phyloP scores from a whole-genome alignment of 2,797 vertebrate genomes.

The Sphenopsis melanotis region DNA sequence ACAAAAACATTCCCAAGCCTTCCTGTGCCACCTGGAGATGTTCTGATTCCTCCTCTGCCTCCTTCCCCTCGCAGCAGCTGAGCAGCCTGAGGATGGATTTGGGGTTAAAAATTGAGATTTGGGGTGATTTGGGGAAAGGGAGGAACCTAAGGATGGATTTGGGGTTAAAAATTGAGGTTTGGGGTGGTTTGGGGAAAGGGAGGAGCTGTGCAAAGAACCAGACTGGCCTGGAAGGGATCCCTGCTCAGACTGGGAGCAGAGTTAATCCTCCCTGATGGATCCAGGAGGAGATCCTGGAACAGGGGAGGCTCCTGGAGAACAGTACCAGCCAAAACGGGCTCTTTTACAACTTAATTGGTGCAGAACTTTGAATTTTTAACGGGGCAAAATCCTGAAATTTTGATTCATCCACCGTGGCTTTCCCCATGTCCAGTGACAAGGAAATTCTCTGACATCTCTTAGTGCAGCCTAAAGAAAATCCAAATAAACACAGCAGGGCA shows the following conservation, averaged over 20 bases:
- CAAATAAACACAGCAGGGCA: neutral
- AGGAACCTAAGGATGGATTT: neutral
- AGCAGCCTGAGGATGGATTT: neutral
- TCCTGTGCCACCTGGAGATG: neutral
- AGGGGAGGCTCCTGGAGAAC: neutral
- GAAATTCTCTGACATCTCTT: too few species aligned
- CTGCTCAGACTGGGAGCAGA: neutral
- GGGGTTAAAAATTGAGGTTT: neutral
- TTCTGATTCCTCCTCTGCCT: neutral
- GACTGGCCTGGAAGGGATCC: neutral
- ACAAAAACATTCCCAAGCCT: neutral
- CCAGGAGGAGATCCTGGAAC: neutral
- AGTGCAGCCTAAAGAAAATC: neutral
- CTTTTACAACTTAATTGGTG: rapidly evolving
- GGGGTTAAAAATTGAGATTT: too few species aligned
- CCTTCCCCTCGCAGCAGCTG: neutral
- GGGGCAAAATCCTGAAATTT: neutral
- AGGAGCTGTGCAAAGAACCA: neutral
- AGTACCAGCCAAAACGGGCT: rapidly evolving
- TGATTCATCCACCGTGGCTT: rapidly evolving
- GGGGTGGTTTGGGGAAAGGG: neutral
- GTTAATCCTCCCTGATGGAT: neutral
- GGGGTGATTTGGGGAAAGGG: too few species aligned
- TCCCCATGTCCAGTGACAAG: rapidly evolving
- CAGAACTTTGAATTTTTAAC: neutral